phyloP scores from a whole-genome alignment of 2,797 vertebrate genomes.

The Heteromormyrus szaboi region DNA sequence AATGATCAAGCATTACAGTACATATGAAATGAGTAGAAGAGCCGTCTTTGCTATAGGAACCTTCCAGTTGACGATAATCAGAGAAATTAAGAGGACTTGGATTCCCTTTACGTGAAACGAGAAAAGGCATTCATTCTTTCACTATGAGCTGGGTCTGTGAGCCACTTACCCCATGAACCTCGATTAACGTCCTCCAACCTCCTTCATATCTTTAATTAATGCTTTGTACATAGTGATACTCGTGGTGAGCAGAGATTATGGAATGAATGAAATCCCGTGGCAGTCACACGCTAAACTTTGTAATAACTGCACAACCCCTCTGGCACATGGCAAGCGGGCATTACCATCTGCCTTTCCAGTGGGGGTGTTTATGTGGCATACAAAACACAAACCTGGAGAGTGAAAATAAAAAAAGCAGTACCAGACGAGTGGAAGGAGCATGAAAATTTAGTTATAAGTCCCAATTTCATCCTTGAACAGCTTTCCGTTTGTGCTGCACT shows the following conservation, averaged over 20 bases:
- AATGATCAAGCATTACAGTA: not conserved
- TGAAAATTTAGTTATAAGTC: not conserved
- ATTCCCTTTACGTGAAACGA: not conserved
- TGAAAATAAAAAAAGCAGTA: not conserved
- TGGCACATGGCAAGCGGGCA: not conserved
- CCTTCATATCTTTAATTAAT: not conserved
- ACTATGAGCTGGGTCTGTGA: not conserved
- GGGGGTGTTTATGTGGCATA: not conserved
- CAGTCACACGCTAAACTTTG: not conserved
- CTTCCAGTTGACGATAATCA: not conserved
- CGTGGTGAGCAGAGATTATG: not conserved
- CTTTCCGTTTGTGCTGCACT: not conserved
- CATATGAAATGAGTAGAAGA: not conserved
- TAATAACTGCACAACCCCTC: not conserved
- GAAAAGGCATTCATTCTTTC: not conserved
- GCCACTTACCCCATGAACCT: not conserved
- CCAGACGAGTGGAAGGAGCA: not conserved
- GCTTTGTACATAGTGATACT: not conserved
- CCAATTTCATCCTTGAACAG: not conserved
- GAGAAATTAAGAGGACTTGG: not conserved
- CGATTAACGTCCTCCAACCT: not conserved
- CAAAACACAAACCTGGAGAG: not conserved
- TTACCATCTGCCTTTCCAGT: not conserved
- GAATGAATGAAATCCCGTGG: not conserved
- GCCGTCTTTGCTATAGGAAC: not conserved